Conservation (phyloP, 2,797 vertebrate genomes). For the Monodelphis domestica region DNA sequence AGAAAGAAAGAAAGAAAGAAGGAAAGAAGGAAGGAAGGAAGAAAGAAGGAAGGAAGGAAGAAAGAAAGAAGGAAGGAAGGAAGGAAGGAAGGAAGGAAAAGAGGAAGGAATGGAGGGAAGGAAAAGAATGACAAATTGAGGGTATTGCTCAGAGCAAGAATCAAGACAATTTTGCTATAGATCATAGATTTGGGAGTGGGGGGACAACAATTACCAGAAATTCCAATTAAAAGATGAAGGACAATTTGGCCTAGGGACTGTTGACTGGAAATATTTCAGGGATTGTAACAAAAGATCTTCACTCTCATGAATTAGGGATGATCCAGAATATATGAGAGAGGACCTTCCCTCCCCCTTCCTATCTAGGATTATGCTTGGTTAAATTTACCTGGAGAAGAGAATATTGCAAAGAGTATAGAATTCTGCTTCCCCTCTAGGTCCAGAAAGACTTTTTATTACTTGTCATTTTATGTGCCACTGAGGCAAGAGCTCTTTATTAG, state of each 20-base stretch:
- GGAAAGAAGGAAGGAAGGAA: too few species aligned
- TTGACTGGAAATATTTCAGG: constrained; percentile 21
- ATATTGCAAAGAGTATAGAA: not conserved
- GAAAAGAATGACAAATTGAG: constrained; percentile 36
- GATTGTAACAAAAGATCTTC: constrained; percentile 11
- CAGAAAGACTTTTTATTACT: not conserved
- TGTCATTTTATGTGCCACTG: not conserved
- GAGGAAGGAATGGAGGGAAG: too few species aligned
- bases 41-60: too few species aligned
- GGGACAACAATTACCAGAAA: constrained; percentile 1
- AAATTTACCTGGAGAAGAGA: not conserved
- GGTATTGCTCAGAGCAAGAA: constrained; percentile 46
- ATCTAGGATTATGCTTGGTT: not conserved
- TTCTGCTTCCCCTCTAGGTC: not conserved
- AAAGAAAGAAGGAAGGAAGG: too few species aligned
- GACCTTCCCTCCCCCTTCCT: not conserved
- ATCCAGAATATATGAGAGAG: not conserved
- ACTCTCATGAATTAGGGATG: not conserved
- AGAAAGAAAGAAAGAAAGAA: too few species aligned
- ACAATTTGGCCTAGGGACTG: constrained; percentile 30
- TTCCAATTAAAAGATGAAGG: not conserved
- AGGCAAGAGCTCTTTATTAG: not conserved
- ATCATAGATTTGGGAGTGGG: constrained; percentile 25
- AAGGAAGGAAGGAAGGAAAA: too few species aligned
- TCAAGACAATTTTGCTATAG: constrained; percentile 27